Conservation (phyloP, 2,888 invertebrate genomes). For the Philhelius pedissequus region DNA sequence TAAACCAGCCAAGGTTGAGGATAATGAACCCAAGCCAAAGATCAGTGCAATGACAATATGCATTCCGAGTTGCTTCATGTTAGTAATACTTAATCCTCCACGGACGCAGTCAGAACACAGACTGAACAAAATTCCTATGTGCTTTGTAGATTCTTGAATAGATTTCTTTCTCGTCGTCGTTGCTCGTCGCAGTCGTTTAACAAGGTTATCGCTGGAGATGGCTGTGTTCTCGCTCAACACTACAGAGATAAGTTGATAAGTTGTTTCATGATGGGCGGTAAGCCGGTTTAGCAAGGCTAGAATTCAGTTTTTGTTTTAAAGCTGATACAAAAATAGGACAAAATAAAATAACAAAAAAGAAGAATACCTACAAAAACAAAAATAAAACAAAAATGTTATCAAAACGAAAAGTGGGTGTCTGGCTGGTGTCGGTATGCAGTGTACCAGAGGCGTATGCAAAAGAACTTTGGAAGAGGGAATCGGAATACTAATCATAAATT, state of each 20-base stretch:
- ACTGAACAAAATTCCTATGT: slow-evolving; percentile 17
- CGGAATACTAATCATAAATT: too few species aligned
- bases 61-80: slow-evolving; percentile 43
- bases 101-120: slow-evolving; percentile 8
- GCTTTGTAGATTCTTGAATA: neutral
- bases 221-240: neutral
- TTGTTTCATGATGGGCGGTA: neutral
- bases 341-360: neutral
- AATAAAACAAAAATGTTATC: neutral
- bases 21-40: slow-evolving; percentile 42
- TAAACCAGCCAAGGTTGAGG: slow-evolving; percentile 2
- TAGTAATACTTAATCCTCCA: neutral
- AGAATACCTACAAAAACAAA: neutral
- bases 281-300: slow-evolving; percentile 1
- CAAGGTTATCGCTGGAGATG: slow-evolving; percentile 7
- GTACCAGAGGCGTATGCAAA: neutral
- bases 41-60: slow-evolving; percentile 38
- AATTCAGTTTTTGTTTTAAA: neutral
- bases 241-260: neutral
- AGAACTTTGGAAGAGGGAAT: neutral
- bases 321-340: slow-evolving; percentile 10
- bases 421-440: neutral
- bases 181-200: neutral
- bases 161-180: neutral
- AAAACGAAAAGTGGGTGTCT: neutral